Base-by-base conservation (phyloP, 2,113 vertebrate genomes). In the Scytalopus superciliaris region DNA sequence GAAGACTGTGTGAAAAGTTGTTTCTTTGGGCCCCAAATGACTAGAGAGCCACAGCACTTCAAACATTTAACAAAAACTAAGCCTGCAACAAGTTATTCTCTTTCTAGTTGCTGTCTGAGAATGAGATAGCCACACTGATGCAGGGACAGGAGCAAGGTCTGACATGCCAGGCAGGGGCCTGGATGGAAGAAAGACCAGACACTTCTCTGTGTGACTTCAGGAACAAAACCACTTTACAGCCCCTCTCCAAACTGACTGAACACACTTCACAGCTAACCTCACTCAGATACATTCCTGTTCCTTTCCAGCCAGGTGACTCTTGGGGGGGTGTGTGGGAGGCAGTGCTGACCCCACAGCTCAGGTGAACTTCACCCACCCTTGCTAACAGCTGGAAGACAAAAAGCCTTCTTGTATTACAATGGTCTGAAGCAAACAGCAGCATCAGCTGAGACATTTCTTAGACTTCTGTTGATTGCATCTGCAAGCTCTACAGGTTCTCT, bases 391-490 rank as follows among this genome's bases (percentile, higher is more conserved):
- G 17, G 19, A 74, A 62, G 19, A 57, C 39, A 22, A 76, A 68
- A 45, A 50, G 27, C 16, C 14, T 53, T 31, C 33, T 35, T 37
- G 18, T 60, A 50, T 24, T 64, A 49, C 6, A 49, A 33, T 1
- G 4, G 22, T 53, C 24, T 62, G 74, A 74, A 40, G 17, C 44
- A 18, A 81, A 82, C 12, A 40, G 22, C 37, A 81, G 14, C 1
- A 4, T 52, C 60, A 69, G 49, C 23, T 8, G 49, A 59, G 44
- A 50, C 4, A 69, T 0, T 0, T 33, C 14, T 30, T 39, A 4
- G 40, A 13, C 42, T 78, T 37, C 47, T 60, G 40, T 6, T 66
- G n/a, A 64, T 25, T 40, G 11, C 1, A 1, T 13, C 18, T 62
- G 14, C 24, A 82, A 66, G 33, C 21, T 74, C 28, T 53, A 10